Evolutionary conservation across 2,113 vertebrate species (phyloP), one percentile per base, ranked within the genome.

Genomic region (Podarcis muralis): DNA sequence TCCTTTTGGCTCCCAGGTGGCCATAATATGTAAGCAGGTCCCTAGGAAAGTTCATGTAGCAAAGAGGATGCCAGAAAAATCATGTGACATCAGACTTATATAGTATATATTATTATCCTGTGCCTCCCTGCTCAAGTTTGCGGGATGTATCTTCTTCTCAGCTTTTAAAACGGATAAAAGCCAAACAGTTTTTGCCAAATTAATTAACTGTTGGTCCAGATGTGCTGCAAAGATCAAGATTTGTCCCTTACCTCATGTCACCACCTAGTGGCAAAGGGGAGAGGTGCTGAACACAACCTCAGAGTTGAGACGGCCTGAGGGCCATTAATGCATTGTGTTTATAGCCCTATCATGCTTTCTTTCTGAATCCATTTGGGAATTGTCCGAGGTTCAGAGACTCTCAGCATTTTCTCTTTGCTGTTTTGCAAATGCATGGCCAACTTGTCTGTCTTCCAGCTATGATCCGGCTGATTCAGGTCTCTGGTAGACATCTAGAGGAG

Each of bases 201-300:
- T 80, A 74, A n/a, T 7, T 37, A 59, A 18, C 23, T 11, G 23
- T 2, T 1, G 37, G 1, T 57, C 5, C 40, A 30, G 79, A 81
- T 1, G 59, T 43, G 57, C 15, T 57, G 27, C 48, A 25, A 3
- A 0, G 23, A 1, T 30, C 48, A 22, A 23, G 23, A 65, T 4
- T 74, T 6, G 30, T 90, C 35, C 35, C 89, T 76, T 2, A 78
- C 68, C 40, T 83, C 30, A 30, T 57, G 80, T 90, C 85, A 65
- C 71, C 40, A 15, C 77, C 6, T 30, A 40, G 23, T 4, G 0
- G 35, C 35, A 40, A 81, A 22, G 25, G 30, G 77, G 65, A 3
- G 6, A 48, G 25, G 66, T 22, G 8, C 6, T 0, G 0, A 62
- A 62, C 27, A 1, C 2, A 1, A 0, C 5, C 1, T 83, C n/a